These are phyloP conservation scores for Vidua chalybeata DNA, from an alignment of 2,113 vertebrate genomes.

Conservation along the genomic window DNA sequence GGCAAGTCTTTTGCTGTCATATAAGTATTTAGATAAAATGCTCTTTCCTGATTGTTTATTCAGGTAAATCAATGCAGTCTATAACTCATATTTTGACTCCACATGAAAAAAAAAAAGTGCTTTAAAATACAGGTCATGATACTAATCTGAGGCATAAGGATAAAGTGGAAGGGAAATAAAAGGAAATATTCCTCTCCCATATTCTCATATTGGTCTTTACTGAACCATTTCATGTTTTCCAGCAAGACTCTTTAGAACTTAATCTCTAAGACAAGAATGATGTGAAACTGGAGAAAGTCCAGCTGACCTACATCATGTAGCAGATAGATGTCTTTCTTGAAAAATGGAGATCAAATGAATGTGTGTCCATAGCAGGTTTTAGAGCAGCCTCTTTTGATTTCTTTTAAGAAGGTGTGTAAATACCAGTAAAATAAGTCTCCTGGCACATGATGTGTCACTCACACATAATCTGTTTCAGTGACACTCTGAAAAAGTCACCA, in stretches of 20 bases:
- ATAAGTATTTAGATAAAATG: not conserved
- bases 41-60: not conserved
- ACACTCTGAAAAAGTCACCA: constrained; percentile 4
- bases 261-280: not conserved
- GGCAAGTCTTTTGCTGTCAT: not conserved
- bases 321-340: not conserved
- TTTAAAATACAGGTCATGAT: not conserved
- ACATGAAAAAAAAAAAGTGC: not conserved
- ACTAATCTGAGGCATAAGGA: not conserved
- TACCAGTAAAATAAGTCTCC: not conserved
- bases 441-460: not conserved
- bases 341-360: not conserved
- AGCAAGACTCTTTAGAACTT: not conserved
- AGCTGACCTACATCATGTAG: not conserved
- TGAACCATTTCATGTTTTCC: not conserved
- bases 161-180: not conserved
- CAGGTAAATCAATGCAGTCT: not conserved
- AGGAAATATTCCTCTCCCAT: not conserved
- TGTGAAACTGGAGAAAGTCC: not conserved
- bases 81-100: not conserved
- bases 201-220: not conserved
- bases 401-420: not conserved
- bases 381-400: not conserved
- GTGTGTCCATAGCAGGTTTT: not conserved
- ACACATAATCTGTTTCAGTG: not conserved